Conservation (phyloP, 2,113 vertebrate species). For the Scomber scombrus region DNA sequence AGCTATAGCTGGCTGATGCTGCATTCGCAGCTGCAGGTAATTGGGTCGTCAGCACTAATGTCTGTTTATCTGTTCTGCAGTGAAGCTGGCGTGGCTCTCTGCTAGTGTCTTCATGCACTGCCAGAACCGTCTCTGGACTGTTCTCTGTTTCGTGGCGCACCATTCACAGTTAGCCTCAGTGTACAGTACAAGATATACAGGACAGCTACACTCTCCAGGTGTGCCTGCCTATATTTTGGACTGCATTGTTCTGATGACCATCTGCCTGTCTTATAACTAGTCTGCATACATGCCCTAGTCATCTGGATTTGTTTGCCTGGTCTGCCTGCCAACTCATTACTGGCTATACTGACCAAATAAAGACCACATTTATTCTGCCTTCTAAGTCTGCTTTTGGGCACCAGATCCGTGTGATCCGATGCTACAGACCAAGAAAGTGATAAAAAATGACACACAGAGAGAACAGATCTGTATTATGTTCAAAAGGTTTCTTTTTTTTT, state of each 20-base stretch:
- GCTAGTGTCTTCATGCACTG: constrained; percentile 33
- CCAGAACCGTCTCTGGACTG: constrained; percentile 30
- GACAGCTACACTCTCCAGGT: constrained; percentile 9
- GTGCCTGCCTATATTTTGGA: background rate
- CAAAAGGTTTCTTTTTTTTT: background rate
- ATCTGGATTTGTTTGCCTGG: constrained; percentile 9
- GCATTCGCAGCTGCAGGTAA: constrained; percentile 66
- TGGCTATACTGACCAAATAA: background rate
- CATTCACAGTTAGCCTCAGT: constrained; percentile 1
- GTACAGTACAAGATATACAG: background rate
- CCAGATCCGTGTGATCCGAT: background rate
- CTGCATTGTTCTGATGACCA: constrained; percentile 4
- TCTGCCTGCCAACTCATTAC: background rate
- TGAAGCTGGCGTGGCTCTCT: constrained; percentile 36
- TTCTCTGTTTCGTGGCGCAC: background rate
- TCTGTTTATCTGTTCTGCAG: constrained; percentile 56
- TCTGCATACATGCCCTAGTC: background rate
- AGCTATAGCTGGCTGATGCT: constrained; percentile 33
- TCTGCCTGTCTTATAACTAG: constrained; percentile 5
- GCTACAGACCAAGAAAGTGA: background rate
- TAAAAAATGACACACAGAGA: background rate
- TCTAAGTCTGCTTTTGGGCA: background rate
- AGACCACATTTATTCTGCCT: constrained; percentile 3
- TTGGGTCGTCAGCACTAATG: constrained; percentile 64
- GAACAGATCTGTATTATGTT: background rate